phyloP scores from a whole-genome alignment of 2,888 invertebrate species.

The Netelia inedita region DNA sequence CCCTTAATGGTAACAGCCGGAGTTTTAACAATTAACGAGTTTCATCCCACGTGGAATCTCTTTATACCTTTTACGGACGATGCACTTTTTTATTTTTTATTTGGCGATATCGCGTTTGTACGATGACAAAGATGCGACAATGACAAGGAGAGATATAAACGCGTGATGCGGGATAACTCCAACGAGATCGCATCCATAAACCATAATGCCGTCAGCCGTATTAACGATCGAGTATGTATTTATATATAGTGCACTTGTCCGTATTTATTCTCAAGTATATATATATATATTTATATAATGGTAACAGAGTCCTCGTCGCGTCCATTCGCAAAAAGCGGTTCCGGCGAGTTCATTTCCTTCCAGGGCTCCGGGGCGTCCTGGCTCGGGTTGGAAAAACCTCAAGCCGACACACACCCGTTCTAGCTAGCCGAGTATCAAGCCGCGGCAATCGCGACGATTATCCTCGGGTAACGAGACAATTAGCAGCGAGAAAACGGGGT shows the following conservation, averaged over 20 bases:
- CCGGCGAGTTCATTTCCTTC: constrained; percentile 72
- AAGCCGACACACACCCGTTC: constrained; percentile 38
- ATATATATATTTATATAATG: neutral
- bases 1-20: neutral
- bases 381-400: constrained; percentile 53
- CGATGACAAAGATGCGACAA: constrained; percentile 38
- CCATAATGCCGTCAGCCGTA: constrained; percentile 67
- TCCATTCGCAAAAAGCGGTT: constrained; percentile 74
- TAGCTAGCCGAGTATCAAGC: constrained; percentile 56
- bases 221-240: constrained; percentile 67
- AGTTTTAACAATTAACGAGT: neutral
- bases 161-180: constrained; percentile 35
- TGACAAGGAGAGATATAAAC: constrained; percentile 50
- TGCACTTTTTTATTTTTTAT: neutral
- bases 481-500: constrained; percentile 64
- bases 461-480: constrained; percentile 69
- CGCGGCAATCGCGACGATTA: constrained; percentile 67
- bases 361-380: constrained; percentile 51
- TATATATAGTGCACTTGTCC: neutral
- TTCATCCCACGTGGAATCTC: neutral
- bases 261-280: neutral
- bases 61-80: constrained; percentile 20
- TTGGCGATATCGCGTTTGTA: neutral
- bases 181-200: constrained; percentile 64
- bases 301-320: constrained; percentile 43